Percentiles rank a stretch among this genome's conserved stretches.
phyloP scores from a whole-genome alignment of 2,888 invertebrate species.

The Helicoverpa assulta region DNA sequence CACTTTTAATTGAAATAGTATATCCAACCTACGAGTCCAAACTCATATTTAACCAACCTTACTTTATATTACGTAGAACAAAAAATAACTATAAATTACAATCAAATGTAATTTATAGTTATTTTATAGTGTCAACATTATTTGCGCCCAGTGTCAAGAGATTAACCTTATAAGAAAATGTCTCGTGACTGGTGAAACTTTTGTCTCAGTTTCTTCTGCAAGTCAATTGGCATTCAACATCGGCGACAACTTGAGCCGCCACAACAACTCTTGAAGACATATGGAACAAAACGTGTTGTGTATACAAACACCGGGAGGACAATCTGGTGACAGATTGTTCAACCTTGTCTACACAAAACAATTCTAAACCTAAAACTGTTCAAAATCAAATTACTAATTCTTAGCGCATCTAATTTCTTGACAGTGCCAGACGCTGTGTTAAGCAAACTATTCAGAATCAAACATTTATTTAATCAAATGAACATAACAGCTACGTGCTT shows the following conservation, averaged over 20 bases:
- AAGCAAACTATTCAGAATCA: constrained; percentile 73
- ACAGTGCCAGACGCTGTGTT: constrained; percentile 56
- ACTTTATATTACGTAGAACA: too few relatives aligned
- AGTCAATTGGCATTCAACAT: constrained; percentile 39
- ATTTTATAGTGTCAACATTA: too few relatives aligned
- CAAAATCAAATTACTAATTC: constrained; percentile 67
- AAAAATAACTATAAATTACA: too few relatives aligned
- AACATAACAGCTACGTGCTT: constrained; percentile 80
- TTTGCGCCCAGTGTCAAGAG: background rate
- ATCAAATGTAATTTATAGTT: too few relatives aligned
- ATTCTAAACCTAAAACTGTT: constrained; percentile 20
- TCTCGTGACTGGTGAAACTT: constrained; percentile 22
- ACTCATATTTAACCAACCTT: too few relatives aligned
- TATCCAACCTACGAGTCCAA: too few relatives aligned
- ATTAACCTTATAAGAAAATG: background rate
- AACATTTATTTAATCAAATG: constrained; percentile 81
- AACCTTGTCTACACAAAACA: constrained; percentile 28
- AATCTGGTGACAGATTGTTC: constrained; percentile 44
- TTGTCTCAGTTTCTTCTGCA: constrained; percentile 24
- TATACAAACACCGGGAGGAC: constrained; percentile 46
- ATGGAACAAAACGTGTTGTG: constrained; percentile 50
- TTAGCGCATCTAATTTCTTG: constrained; percentile 68
- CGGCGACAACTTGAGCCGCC: constrained; percentile 35
- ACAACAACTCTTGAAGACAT: constrained; percentile 52
- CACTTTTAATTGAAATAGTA: too few relatives aligned